A percentile compares a stretch with the other conserved stretches of the same genome.
phyloP scores from a whole-genome alignment of 2,113 vertebrate species.

The Ciconia stormi region DNA sequence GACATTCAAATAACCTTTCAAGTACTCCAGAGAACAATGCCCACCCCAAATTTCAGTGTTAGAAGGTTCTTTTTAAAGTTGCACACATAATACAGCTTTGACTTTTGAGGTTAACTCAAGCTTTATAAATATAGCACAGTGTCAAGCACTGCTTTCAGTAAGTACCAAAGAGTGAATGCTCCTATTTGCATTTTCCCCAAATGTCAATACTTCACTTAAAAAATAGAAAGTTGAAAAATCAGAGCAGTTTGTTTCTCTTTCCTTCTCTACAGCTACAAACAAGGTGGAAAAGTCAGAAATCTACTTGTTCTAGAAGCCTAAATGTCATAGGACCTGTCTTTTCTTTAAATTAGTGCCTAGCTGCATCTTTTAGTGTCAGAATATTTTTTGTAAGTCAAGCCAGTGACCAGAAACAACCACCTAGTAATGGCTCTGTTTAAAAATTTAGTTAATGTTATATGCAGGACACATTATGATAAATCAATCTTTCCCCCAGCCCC shows the following conservation, averaged over 20 bases:
- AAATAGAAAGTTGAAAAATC: not conserved
- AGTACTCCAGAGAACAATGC: not conserved
- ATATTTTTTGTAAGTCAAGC: not conserved
- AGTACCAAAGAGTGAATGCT: not conserved
- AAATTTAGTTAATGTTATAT: not conserved
- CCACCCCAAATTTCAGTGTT: not conserved
- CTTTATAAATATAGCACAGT: conserved; percentile 11
- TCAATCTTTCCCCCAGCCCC: not conserved
- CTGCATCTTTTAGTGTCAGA: not conserved
- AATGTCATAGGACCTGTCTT: not conserved
- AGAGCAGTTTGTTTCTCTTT: not conserved
- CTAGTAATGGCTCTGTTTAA: not conserved
- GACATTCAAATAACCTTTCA: not conserved
- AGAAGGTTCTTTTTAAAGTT: not conserved
- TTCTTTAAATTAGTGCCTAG: not conserved
- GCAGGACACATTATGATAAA: not conserved
- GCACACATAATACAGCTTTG: not conserved
- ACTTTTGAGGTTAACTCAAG: conserved; percentile 25
- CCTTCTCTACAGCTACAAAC: not conserved
- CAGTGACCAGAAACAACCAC: not conserved
- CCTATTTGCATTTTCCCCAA: not conserved
- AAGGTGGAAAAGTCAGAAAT: not conserved
- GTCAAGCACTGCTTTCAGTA: conserved; percentile 22
- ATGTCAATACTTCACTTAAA: not conserved
- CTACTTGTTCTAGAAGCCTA: not conserved